Percentiles rank a stretch among this genome's conserved stretches.
Conservation (phyloP, 2,797 vertebrate genomes). For the Alosa sapidissima region DNA sequence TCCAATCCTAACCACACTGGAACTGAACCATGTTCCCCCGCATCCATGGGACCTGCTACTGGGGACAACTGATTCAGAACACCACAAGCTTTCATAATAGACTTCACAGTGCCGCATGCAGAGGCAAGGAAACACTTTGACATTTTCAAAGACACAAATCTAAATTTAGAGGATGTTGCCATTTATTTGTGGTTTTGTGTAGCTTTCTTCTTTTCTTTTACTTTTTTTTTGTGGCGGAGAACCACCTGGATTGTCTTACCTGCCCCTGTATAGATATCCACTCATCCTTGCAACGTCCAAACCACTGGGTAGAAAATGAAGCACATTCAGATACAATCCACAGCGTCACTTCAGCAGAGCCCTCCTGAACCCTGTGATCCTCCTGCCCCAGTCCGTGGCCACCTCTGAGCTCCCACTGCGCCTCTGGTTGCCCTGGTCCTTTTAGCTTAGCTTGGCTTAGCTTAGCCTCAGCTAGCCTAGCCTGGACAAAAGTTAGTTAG, state of each 20-base stretch:
- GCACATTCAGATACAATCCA: conserved; percentile 38
- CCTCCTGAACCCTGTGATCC: neutral
- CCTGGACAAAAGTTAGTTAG: conserved; percentile 14
- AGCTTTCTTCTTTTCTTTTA: neutral
- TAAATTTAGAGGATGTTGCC: neutral
- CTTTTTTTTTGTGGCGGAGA: neutral
- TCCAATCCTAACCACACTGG: conserved; percentile 1
- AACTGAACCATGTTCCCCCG: neutral
- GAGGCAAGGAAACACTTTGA: neutral
- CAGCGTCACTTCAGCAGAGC: neutral
- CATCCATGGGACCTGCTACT: conserved; percentile 18
- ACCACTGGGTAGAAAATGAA: conserved; percentile 43
- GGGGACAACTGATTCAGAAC: neutral
- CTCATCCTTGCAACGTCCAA: conserved; percentile 62
- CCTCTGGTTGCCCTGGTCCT: conserved; percentile 30
- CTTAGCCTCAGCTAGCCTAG: neutral
- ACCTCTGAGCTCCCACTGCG: conserved; percentile 35
- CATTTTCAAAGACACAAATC: neutral
- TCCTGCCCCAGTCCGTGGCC: neutral
- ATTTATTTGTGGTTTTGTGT: conserved; percentile 26
- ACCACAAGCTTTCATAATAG: neutral
- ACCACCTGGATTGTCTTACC: conserved; percentile 62
- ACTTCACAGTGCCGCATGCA: neutral
- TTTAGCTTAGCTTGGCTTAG: neutral
- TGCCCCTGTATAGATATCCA: conserved; percentile 73